These are phyloP conservation scores for Papilio polyxenes DNA, from an alignment of 1,140 invertebrate species.

Conservation along the genomic window DNA sequence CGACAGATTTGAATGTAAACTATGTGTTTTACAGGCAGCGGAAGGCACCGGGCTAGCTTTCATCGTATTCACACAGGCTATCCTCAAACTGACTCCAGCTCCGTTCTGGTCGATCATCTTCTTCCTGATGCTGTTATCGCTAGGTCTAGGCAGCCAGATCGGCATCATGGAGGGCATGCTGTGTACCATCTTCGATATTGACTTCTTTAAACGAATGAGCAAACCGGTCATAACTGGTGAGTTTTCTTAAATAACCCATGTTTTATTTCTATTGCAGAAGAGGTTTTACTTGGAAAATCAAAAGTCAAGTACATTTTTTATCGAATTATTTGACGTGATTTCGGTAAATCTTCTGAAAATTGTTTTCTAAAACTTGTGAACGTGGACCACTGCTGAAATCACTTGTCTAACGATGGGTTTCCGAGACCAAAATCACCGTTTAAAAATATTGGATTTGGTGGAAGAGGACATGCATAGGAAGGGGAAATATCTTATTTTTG, in stretches of 20 bases:
- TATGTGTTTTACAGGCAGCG: conserved; percentile 85
- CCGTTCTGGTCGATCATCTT: conserved; percentile 97
- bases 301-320: too few species aligned
- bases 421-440: too few species aligned
- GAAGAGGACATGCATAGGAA: too few species aligned
- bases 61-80: conserved; percentile 95
- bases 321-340: too few species aligned
- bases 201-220: conserved; percentile 92
- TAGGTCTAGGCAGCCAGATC: conserved; percentile 95
- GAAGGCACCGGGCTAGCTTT: conserved; percentile 96
- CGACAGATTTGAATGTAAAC: neutral
- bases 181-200: conserved; percentile 95
- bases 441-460: too few species aligned
- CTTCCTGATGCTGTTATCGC: conserved; percentile 94
- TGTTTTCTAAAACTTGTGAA: too few species aligned
- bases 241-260: conserved; percentile 28
- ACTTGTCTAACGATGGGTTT: too few species aligned
- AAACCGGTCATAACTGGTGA: conserved; percentile 93
- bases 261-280: too few species aligned
- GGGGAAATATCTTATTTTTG: too few species aligned
- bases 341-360: too few species aligned
- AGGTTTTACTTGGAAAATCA: too few species aligned
- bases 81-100: conserved; percentile 92
- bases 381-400: too few species aligned
- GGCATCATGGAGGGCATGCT: conserved; percentile 96